phyloP scores from a whole-genome alignment of 2,888 invertebrate genomes.

The Philopedon plagiatum region DNA sequence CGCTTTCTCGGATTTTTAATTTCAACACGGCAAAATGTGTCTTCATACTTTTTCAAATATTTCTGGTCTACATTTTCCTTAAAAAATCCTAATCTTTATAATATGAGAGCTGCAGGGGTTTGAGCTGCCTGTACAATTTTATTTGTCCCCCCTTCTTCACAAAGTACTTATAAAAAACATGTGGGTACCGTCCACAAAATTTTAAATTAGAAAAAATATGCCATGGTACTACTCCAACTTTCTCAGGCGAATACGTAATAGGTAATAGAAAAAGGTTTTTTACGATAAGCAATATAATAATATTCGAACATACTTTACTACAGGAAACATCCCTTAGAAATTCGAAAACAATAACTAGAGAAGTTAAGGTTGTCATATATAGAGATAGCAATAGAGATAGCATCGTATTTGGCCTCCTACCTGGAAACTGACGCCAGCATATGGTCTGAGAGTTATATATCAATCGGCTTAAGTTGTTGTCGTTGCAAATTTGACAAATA shows the following conservation, averaged over 20 bases:
- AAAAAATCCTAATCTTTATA: too few relatives aligned
- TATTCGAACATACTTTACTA: constrained; percentile 24
- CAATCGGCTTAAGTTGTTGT: constrained; percentile 21
- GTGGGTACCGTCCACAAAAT: too few relatives aligned
- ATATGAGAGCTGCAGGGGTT: too few relatives aligned
- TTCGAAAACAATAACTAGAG: constrained; percentile 3
- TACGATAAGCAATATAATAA: constrained; percentile 36
- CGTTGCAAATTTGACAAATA: constrained; percentile 31
- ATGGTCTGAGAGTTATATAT: constrained; percentile 26
- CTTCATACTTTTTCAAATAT: too few relatives aligned
- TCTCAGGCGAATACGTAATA: neutral
- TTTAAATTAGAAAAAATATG: neutral
- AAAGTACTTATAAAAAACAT: too few relatives aligned
- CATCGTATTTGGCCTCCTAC: too few relatives aligned
- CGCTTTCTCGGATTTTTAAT: too few relatives aligned
- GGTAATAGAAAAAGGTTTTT: constrained; percentile 29
- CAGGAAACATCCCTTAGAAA: constrained; percentile 15
- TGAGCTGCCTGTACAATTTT: too few relatives aligned
- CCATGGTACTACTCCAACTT: neutral
- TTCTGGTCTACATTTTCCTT: too few relatives aligned
- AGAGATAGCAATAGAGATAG: constrained; percentile 6
- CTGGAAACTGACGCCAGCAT: constrained; percentile 20
- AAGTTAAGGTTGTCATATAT: constrained; percentile 22
- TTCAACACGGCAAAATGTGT: too few relatives aligned
- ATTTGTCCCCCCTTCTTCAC: too few relatives aligned